phyloP scores from a whole-genome alignment of 2,797 vertebrate genomes.

The Intellagama lesueurii region DNA sequence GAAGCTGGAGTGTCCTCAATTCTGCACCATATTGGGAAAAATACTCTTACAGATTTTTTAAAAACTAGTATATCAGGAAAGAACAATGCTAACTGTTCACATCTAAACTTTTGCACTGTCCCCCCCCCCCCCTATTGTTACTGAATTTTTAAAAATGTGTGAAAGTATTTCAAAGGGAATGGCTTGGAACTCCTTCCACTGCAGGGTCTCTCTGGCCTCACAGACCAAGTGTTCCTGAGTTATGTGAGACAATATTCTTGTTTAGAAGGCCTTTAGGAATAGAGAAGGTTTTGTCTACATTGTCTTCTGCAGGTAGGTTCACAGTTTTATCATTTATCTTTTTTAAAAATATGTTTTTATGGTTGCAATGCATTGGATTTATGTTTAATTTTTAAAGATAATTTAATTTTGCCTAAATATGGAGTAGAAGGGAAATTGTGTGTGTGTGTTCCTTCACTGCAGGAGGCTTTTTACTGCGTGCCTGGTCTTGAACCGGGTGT shows the following conservation, averaged over 20 bases:
- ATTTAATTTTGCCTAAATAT: no score
- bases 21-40: neutral
- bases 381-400: no score
- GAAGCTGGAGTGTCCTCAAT: no score
- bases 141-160: neutral
- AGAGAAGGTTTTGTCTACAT: neutral
- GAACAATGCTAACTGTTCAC: neutral
- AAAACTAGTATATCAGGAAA: neutral
- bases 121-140: neutral
- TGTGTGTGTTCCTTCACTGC: no score
- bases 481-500: no score
- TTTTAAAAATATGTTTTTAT: neutral
- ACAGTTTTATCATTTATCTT: neutral
- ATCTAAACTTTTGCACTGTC: neutral
- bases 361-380: neutral
- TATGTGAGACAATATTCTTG: no score
- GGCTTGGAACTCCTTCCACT: neutral
- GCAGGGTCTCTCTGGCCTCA: neutral
- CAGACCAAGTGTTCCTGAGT: no score
- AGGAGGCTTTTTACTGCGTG: no score
- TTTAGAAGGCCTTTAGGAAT: no score
- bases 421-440: no score
- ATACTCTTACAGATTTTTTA: neutral
- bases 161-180: neutral
- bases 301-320: neutral